These are phyloP conservation scores for Alectura lathami DNA, from an alignment of 2,113 vertebrate genomes.

Conservation along the genomic window DNA sequence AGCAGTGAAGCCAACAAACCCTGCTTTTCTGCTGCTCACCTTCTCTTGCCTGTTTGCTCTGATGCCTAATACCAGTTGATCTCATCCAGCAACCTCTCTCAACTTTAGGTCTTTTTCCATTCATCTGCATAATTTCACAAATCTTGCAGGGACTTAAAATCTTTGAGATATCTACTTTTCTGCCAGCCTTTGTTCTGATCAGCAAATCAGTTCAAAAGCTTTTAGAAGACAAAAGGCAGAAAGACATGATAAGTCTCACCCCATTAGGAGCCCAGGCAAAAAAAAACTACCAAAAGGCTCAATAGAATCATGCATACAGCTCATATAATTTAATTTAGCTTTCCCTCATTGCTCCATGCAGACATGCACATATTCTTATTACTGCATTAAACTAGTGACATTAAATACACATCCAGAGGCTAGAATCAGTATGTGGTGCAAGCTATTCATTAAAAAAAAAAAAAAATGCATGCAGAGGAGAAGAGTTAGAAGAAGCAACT, in stretches of 20 bases:
- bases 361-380: neutral
- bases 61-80: neutral
- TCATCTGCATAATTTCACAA: slow-evolving; percentile 18
- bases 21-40: neutral
- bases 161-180: neutral
- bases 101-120: neutral
- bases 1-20: neutral
- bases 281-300: neutral
- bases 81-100: neutral
- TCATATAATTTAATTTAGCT: neutral
- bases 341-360: neutral
- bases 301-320: neutral
- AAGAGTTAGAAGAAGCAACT: neutral
- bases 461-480: neutral
- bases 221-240: slow-evolving; percentile 30
- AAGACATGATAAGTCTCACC: neutral
- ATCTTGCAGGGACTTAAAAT: slow-evolving; percentile 5
- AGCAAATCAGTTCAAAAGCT: slow-evolving; percentile 7
- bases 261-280: neutral
- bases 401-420: neutral
- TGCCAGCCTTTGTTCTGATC: slow-evolving; percentile 9
- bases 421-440: neutral
- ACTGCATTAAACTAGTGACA: neutral
- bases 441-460: neutral
- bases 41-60: neutral